phyloP scores from a whole-genome alignment of 2,888 invertebrate species.

The Zygogramma bicolorata region DNA sequence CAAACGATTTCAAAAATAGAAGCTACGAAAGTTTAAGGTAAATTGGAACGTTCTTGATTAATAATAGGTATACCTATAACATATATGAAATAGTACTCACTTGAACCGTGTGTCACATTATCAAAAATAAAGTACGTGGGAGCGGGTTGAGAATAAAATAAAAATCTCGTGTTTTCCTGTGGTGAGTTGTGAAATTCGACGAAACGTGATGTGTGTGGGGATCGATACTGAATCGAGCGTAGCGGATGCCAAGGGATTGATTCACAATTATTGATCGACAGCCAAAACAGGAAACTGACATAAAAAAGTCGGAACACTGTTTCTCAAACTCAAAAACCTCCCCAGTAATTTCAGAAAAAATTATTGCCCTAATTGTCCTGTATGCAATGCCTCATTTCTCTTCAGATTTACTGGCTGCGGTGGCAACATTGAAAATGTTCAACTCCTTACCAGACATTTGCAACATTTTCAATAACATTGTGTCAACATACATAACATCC shows the following conservation, averaged over 20 bases:
- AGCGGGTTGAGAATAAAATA: slow-evolving; percentile 18
- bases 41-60: slow-evolving; percentile 6
- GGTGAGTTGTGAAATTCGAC: not conserved
- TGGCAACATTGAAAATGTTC: no score
- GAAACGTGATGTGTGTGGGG: not conserved
- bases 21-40: slow-evolving; percentile 5
- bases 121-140: slow-evolving; percentile 31
- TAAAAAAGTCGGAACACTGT: no score
- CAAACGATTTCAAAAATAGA: not conserved
- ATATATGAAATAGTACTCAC: slow-evolving; percentile 16
- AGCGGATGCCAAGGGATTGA: not conserved
- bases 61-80: slow-evolving; percentile 5
- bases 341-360: no score
- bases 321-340: no score
- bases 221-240: not conserved
- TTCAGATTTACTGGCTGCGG: no score
- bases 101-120: slow-evolving; percentile 26
- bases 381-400: no score
- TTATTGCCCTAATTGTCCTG: no score
- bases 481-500: no score
- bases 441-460: no score
- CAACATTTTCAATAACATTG: no score
- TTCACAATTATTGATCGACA: no score
- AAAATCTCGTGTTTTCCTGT: not conserved
- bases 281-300: no score